A percentile compares a stretch with the other conserved stretches of the same genome.
phyloP scores from a whole-genome alignment of 2,797 vertebrate species.

The Gallinago solitaria region DNA sequence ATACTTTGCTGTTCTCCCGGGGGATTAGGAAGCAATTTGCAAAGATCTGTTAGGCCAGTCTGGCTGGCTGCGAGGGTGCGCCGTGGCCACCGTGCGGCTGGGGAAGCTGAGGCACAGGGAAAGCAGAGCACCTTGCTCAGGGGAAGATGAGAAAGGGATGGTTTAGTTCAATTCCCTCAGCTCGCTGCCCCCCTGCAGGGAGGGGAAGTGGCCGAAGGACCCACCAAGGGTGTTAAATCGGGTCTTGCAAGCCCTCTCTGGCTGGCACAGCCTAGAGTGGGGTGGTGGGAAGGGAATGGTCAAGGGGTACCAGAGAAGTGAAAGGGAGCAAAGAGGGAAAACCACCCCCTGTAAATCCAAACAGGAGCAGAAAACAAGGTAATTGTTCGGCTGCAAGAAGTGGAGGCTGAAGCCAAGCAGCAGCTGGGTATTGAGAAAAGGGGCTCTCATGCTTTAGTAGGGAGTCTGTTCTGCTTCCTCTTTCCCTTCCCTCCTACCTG shows the following conservation, averaged over 20 bases:
- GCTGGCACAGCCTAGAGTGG: accelerated
- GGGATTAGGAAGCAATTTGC: conserved; percentile 50
- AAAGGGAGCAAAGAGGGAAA: not conserved
- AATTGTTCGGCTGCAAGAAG: not conserved
- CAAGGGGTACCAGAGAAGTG: not conserved
- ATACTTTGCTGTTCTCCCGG: not conserved
- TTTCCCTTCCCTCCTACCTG: not conserved
- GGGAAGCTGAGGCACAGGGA: not conserved
- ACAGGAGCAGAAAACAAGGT: not conserved
- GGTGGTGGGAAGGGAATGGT: not conserved
- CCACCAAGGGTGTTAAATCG: not conserved
- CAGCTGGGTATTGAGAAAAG: not conserved
- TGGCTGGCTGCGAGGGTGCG: accelerated
- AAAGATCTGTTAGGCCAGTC: not conserved
- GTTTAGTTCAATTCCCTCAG: not conserved
- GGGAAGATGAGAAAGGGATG: accelerated
- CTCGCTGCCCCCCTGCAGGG: not conserved
- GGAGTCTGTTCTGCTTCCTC: not conserved
- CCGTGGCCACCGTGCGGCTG: not conserved
- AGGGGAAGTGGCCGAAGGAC: not conserved
- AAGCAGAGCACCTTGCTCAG: not conserved
- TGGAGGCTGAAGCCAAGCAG: not conserved
- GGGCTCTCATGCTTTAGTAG: not conserved
- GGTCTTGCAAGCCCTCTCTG: accelerated
- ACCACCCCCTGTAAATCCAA: not conserved